A percentile compares a stretch with the other conserved stretches of the same genome.
These are phyloP conservation scores for Salminus brasiliensis DNA, from an alignment of 2,113 vertebrate genomes.

Conservation along the genomic window DNA sequence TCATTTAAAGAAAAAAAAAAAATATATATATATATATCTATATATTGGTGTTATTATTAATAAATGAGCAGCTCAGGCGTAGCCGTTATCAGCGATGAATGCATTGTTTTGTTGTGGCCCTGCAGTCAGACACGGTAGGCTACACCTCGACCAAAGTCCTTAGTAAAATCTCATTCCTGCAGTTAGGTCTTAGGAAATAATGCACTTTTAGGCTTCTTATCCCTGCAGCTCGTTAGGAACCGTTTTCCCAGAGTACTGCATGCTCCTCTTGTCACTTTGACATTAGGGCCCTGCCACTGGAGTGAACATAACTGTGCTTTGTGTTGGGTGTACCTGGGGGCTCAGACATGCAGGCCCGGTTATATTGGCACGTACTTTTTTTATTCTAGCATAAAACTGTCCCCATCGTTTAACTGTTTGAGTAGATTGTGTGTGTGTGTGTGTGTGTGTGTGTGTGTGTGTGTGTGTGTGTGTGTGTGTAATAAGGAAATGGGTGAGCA, in stretches of 20 bases:
- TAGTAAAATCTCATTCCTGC: background rate
- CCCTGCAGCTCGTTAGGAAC: background rate
- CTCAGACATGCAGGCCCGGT: background rate
- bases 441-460: too few relatives aligned
- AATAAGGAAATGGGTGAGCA: background rate
- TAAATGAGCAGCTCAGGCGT: background rate
- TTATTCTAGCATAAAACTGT: background rate
- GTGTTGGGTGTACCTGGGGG: background rate
- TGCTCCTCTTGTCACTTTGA: background rate
- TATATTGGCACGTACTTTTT: background rate
- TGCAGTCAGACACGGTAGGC: too few relatives aligned
- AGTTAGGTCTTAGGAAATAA: background rate
- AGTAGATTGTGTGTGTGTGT: constrained; percentile 15
- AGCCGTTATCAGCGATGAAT: background rate
- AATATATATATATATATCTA: too few relatives aligned
- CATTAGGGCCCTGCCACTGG: background rate
- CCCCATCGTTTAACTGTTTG: background rate
- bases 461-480: constrained; percentile 16
- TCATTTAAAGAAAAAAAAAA: too few relatives aligned
- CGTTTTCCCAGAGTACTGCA: background rate
- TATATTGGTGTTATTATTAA: background rate
- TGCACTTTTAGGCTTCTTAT: background rate
- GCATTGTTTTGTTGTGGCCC: constrained; percentile 4
- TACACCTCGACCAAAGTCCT: background rate
- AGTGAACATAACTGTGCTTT: background rate